These are phyloP conservation scores for Channa argus DNA, from an alignment of 2,113 vertebrate genomes.

Conservation along the genomic window DNA sequence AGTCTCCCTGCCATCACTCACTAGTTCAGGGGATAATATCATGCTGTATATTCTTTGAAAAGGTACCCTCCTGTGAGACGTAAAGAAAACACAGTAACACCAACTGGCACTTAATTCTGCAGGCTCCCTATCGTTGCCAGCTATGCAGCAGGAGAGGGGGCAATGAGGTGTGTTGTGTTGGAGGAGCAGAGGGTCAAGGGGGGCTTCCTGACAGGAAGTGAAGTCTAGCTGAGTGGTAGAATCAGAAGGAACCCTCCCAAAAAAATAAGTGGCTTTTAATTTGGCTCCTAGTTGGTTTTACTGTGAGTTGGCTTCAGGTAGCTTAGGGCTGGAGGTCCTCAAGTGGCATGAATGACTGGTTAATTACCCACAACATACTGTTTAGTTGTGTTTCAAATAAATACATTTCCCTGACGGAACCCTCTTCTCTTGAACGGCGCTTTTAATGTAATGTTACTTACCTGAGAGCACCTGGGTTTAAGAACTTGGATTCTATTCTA, in stretches of 20 bases:
- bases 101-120: conserved; percentile 97
- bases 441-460: conserved; percentile 65
- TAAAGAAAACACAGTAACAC: conserved; percentile 95
- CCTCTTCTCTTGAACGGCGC: conserved; percentile 29
- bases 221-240: conserved; percentile 79
- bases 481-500: conserved; percentile 66
- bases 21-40: conserved; percentile 86
- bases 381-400: conserved; percentile 70
- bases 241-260: conserved; percentile 84
- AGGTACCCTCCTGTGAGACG: conserved; percentile 89
- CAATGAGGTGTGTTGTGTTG: conserved; percentile 53
- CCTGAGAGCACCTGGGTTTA: conserved; percentile 58
- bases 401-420: conserved; percentile 55
- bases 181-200: conserved; percentile 56
- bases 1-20: conserved; percentile 62
- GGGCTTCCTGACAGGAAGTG: conserved; percentile 96
- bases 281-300: conserved; percentile 85
- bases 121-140: conserved; percentile 89
- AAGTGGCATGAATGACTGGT: conserved; percentile 29
- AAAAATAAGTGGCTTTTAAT: conserved; percentile 92
- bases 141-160: conserved; percentile 85
- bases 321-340: conserved; percentile 26
- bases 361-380: conserved; percentile 68
- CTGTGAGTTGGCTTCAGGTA: conserved; percentile 63
- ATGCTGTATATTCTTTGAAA: conserved; percentile 90